Evolutionary conservation across 2,888 invertebrate genomes (phyloP).

Genomic region (Drosophila leonis): DNA sequence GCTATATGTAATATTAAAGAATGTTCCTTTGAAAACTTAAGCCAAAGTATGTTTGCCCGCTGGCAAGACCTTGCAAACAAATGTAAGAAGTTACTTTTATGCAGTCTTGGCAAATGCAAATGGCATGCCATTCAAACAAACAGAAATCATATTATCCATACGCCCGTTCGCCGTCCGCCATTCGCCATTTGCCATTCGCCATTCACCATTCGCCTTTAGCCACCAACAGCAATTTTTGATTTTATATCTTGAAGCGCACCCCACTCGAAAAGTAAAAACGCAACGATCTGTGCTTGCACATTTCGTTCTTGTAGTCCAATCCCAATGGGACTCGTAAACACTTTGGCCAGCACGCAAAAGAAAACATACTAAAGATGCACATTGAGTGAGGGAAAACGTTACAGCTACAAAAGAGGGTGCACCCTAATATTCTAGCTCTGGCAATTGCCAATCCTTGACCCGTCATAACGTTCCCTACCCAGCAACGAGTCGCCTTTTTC

Average conservation of each 20-base stretch:
- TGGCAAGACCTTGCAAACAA: conserved; percentile 35
- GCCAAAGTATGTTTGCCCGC: neutral
- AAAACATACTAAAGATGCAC: conserved; percentile 21
- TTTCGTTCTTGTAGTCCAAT: conserved; percentile 60
- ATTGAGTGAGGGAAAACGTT: conserved; percentile 26
- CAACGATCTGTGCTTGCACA: conserved; percentile 63
- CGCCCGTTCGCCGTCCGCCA: conserved; percentile 23
- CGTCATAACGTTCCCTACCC: conserved; percentile 70
- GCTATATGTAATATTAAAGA: neutral
- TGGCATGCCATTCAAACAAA: conserved; percentile 55
- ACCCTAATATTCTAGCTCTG: conserved; percentile 22
- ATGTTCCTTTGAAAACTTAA: neutral
- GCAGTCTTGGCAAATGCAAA: conserved; percentile 55
- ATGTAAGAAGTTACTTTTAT: conserved; percentile 36
- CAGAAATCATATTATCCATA: conserved; percentile 63
- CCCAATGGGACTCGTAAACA: conserved; percentile 67
- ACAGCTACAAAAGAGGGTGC: conserved; percentile 27
- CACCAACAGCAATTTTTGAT: conserved; percentile 57
- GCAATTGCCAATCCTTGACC: conserved; percentile 80
- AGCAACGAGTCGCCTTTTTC: conserved; percentile 17
- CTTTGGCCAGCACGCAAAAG: conserved; percentile 47
- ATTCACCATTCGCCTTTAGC: conserved; percentile 7
- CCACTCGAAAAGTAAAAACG: conserved; percentile 25
- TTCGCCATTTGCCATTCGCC: conserved; percentile 2
- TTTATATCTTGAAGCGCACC: conserved; percentile 44